Conservation (phyloP, 2,797 vertebrate species). For the Ctenosaura bakeri region DNA sequence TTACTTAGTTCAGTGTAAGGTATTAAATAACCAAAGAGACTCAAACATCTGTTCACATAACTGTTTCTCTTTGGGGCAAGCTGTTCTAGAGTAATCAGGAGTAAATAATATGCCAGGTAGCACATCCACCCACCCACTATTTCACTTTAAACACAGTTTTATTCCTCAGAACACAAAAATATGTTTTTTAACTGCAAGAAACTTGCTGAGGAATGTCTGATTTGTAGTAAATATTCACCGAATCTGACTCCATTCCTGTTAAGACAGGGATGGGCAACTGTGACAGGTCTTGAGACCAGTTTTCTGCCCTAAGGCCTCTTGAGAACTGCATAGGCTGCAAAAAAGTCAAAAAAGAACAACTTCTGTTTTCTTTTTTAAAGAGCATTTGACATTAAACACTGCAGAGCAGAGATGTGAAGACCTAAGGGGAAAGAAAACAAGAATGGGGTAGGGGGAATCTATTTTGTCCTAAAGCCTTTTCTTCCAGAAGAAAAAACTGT, state of each 20-base stretch:
- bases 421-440: too few species aligned
- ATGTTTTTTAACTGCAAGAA: background rate
- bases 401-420: too few species aligned
- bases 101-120: background rate
- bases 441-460: too few species aligned
- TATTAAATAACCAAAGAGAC: slow-evolving; percentile 16
- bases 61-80: slow-evolving; percentile 13
- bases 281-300: background rate
- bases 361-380: background rate
- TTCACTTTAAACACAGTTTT: slow-evolving; percentile 9
- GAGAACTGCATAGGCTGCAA: too few species aligned
- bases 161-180: background rate
- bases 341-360: background rate
- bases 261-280: slow-evolving; percentile 3
- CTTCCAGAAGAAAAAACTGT: too few species aligned
- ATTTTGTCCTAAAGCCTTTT: too few species aligned
- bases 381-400: background rate
- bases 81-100: background rate
- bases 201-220: background rate
- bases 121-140: background rate
- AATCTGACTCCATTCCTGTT: background rate
- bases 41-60: slow-evolving; percentile 25
- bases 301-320: too few species aligned
- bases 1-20: background rate
- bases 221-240: background rate